A percentile compares a stretch with the other conserved stretches of the same genome.
These are phyloP conservation scores for Pollenia griseotomentosa DNA, from an alignment of 2,888 invertebrate species.

Conservation along the genomic window DNA sequence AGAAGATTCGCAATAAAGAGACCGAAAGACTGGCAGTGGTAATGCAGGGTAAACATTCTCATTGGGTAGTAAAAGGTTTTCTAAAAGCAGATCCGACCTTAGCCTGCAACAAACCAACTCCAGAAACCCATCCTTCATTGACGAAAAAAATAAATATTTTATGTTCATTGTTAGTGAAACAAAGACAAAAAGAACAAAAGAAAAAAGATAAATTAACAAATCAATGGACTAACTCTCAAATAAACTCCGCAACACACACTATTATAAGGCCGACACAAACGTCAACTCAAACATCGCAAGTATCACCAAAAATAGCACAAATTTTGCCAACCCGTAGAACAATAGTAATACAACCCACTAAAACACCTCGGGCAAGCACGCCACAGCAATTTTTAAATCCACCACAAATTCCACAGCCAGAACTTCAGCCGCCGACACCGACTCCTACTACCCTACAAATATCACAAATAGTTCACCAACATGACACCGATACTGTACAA, in stretches of 20 bases:
- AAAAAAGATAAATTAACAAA: constrained; percentile 59
- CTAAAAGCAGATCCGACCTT: constrained; percentile 78
- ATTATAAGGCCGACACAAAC: neutral
- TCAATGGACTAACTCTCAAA: constrained; percentile 33
- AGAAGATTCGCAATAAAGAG: constrained; percentile 75
- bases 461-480: constrained; percentile 7
- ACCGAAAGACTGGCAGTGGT: constrained; percentile 80
- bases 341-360: constrained; percentile 22
- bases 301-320: constrained; percentile 50
- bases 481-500: neutral
- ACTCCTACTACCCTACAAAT: no score
- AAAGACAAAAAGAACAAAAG: constrained; percentile 79
- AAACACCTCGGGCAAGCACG: neutral
- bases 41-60: constrained; percentile 80
- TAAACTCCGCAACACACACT: neutral
- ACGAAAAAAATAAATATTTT: constrained; percentile 82
- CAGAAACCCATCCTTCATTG: constrained; percentile 82
- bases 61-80: constrained; percentile 82
- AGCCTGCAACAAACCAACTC: constrained; percentile 82
- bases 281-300: neutral
- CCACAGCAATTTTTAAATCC: constrained; percentile 18
- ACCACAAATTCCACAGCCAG: constrained; percentile 14
- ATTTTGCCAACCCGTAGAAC: constrained; percentile 59
- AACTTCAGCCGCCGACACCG: neutral
- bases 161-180: constrained; percentile 81